Percentiles rank a stretch among this genome's conserved stretches.
Evolutionary conservation across 2,113 vertebrate genomes (phyloP).

Genomic region (Thalassoma bifasciatum): DNA sequence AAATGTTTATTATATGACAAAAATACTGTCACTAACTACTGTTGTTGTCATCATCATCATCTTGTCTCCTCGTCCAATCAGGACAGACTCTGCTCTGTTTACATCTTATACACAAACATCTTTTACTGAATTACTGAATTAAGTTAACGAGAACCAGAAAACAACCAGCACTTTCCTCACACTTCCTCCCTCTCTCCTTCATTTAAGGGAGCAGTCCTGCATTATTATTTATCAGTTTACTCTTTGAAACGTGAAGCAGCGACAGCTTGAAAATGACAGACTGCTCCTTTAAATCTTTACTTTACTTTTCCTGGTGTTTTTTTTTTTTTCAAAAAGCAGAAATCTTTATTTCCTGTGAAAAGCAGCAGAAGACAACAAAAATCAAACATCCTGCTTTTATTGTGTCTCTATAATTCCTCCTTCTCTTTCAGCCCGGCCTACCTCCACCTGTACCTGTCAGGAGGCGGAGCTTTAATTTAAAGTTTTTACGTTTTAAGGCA

Average conservation of each 20-base stretch:
- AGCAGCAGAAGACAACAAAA: constrained; percentile 25
- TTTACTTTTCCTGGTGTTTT: not conserved
- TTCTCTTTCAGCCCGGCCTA: constrained; percentile 17
- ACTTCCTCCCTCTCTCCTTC: not conserved
- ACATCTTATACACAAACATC: constrained; percentile 48
- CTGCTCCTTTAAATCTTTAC: constrained; percentile 28
- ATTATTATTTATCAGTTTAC: not conserved
- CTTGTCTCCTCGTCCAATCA: constrained; percentile 39
- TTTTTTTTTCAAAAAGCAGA: constrained; percentile 28
- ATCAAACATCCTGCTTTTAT: constrained; percentile 18
- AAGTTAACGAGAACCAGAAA: constrained; percentile 44
- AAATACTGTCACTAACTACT: constrained; percentile 64
- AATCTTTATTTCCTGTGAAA: constrained; percentile 10
- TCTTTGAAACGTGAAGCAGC: not conserved
- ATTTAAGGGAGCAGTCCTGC: constrained; percentile 3
- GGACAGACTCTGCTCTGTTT: constrained; percentile 10
- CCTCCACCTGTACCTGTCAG: not conserved
- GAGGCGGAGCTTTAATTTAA: constrained; percentile 24
- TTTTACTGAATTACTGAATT: constrained; percentile 30
- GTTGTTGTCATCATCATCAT: constrained; percentile 11
- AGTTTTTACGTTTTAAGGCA: constrained; percentile 75
- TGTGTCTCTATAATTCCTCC: not conserved
- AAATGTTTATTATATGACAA: constrained; percentile 75
- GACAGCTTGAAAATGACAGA: not conserved
- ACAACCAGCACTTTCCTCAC: not conserved